These are phyloP conservation scores for Laticauda laticaudata DNA, from an alignment of 2,113 vertebrate species.

Conservation along the genomic window DNA sequence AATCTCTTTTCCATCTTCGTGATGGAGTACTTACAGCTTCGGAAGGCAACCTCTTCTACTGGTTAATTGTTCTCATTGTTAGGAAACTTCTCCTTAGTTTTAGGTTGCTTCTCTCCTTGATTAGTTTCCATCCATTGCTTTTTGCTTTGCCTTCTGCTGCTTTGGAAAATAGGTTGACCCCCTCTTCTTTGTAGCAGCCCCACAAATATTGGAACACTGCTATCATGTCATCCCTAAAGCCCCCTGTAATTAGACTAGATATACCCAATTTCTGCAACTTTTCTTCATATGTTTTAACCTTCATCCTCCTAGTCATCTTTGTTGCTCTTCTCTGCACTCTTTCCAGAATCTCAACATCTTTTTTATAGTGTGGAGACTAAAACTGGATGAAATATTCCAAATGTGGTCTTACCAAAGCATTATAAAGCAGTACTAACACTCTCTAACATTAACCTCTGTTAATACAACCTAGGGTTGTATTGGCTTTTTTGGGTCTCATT, in stretches of 20 bases:
- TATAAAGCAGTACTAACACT: too few species aligned
- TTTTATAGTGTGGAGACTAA: not conserved
- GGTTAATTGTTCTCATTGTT: not conserved
- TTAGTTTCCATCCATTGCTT: not conserved
- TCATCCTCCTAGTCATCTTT: not conserved
- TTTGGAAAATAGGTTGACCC: not conserved
- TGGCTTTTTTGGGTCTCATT: not conserved
- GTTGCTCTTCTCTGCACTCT: not conserved
- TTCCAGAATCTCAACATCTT: not conserved
- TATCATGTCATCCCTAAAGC: not conserved
- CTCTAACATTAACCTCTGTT: too few species aligned
- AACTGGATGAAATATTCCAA: too few species aligned
- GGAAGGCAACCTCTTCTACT: not conserved
- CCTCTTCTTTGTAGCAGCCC: not conserved
- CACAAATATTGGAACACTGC: not conserved
- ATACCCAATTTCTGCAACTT: not conserved
- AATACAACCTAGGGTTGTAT: too few species aligned
- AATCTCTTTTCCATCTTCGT: not conserved
- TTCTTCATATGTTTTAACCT: not conserved
- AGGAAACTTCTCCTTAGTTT: not conserved
- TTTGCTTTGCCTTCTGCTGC: not conserved
- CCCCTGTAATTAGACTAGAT: not conserved
- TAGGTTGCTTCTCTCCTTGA: not conserved
- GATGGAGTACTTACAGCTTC: not conserved
- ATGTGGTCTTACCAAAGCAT: too few species aligned